Evolutionary conservation across 2,113 vertebrate genomes (phyloP).

Genomic region (Podarcis muralis): DNA sequence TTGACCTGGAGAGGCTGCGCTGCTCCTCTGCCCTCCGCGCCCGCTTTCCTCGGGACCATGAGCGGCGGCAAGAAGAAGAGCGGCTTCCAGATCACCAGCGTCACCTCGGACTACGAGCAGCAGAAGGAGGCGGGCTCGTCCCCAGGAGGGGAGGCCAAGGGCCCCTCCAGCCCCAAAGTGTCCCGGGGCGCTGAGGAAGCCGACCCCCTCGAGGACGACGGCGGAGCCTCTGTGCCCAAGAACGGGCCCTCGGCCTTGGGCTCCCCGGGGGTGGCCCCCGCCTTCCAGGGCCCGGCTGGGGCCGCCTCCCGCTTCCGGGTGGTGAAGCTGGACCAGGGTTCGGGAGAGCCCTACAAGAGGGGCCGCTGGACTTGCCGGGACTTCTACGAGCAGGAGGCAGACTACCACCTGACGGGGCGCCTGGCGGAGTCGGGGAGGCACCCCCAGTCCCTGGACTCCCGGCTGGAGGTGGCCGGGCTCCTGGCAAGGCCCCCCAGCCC

Average conservation of each 20-base stretch:
- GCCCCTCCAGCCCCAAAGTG: neutral
- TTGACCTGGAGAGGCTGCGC: neutral
- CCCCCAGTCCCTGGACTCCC: slow-evolving; percentile 83
- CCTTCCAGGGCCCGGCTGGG: slow-evolving; percentile 46
- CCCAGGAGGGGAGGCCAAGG: neutral
- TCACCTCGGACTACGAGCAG: slow-evolving; percentile 81
- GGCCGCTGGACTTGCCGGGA: slow-evolving; percentile 89
- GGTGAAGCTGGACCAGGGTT: slow-evolving; percentile 80
- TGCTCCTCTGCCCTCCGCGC: slow-evolving; percentile 16
- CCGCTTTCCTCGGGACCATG: slow-evolving; percentile 67
- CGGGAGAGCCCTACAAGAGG: slow-evolving; percentile 77
- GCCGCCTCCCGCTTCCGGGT: slow-evolving; percentile 81
- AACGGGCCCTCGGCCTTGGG: slow-evolving; percentile 19
- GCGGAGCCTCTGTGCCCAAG: neutral
- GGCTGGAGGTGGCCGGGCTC: slow-evolving; percentile 65
- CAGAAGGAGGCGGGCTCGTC: slow-evolving; percentile 37
- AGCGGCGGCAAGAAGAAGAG: slow-evolving; percentile 84
- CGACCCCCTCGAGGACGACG: neutral
- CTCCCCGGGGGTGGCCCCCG: slow-evolving; percentile 51
- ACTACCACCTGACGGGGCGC: slow-evolving; percentile 56
- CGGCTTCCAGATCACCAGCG: slow-evolving; percentile 91
- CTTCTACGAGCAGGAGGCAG: slow-evolving; percentile 76
- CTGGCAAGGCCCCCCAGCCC: slow-evolving; percentile 32
- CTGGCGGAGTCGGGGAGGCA: slow-evolving; percentile 80
- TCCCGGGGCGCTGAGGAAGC: neutral